These are phyloP conservation scores for Acanthacorydalis orientalis DNA, from an alignment of 2,888 invertebrate genomes.

Conservation along the genomic window DNA sequence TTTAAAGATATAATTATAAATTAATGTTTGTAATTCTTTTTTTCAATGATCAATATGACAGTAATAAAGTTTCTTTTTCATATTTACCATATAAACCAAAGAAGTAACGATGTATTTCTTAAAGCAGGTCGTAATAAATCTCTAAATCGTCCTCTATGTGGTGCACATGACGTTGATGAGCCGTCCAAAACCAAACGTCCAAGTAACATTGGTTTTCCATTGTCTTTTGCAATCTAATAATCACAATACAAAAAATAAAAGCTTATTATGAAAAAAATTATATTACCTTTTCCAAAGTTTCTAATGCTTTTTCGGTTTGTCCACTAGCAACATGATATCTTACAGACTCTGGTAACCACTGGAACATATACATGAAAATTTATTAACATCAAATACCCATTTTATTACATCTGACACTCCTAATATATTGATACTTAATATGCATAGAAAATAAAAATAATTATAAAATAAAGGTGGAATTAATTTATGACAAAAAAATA, in stretches of 20 bases:
- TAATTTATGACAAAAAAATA: too few relatives aligned
- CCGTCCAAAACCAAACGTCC: slow-evolving; percentile 73
- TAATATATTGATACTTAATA: too few relatives aligned
- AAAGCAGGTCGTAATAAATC: slow-evolving; percentile 66
- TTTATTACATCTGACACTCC: too few relatives aligned
- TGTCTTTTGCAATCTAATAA: slow-evolving; percentile 61
- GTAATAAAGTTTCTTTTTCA: background rate
- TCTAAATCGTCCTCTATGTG: slow-evolving; percentile 47
- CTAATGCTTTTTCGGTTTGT: slow-evolving; percentile 68
- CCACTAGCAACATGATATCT: slow-evolving; percentile 77
- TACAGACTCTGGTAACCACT: slow-evolving; percentile 93
- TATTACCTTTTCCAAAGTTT: slow-evolving; percentile 57
- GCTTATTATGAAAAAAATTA: background rate
- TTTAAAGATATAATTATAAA: slow-evolving; percentile 19
- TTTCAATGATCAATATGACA: background rate
- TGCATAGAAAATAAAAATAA: background rate
- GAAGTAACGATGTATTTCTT: slow-evolving; percentile 63
- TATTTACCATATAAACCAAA: slow-evolving; percentile 87
- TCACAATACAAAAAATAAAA: background rate
- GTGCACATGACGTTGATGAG: slow-evolving; percentile 33
- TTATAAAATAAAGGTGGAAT: background rate
- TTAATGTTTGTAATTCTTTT: background rate
- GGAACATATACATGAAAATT: slow-evolving; percentile 17
- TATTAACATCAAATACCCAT: too few relatives aligned
- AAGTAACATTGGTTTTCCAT: slow-evolving; percentile 73